Percentiles rank a stretch among this genome's conserved stretches.
phyloP scores from a whole-genome alignment of 1,140 invertebrate species.

The Saccostrea glomerata region DNA sequence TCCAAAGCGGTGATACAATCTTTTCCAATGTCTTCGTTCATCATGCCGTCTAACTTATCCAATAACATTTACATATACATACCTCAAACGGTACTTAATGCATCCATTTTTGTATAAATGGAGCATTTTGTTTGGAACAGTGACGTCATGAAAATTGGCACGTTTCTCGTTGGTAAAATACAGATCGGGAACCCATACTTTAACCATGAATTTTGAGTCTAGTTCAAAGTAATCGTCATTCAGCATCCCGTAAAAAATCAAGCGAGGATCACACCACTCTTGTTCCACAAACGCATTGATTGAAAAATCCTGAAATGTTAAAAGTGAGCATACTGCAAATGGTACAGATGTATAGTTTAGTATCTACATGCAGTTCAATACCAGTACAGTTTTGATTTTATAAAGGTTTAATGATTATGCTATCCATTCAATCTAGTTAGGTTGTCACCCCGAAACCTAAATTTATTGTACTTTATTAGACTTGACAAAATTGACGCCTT shows the following conservation, averaged over 20 bases:
- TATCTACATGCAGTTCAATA: no score
- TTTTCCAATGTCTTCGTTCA: no score
- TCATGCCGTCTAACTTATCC: no score
- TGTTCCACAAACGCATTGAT: slow-evolving; percentile 69
- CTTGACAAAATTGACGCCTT: no score
- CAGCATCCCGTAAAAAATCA: slow-evolving; percentile 61
- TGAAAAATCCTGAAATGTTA: slow-evolving; percentile 67
- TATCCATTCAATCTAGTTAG: no score
- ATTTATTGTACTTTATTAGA: no score
- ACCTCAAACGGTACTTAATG: slow-evolving; percentile 72
- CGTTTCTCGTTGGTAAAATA: slow-evolving; percentile 80
- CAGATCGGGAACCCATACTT: slow-evolving; percentile 79
- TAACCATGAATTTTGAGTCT: slow-evolving; percentile 72
- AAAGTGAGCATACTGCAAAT: background rate
- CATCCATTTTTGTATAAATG: slow-evolving; percentile 80
- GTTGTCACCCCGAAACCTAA: no score
- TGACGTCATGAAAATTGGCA: slow-evolving; percentile 79
- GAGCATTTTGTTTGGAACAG: slow-evolving; percentile 79
- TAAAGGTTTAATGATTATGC: no score
- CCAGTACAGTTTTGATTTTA: no score
- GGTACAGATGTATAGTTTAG: no score
- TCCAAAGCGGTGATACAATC: no score
- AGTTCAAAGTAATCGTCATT: slow-evolving; percentile 66
- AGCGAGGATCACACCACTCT: slow-evolving; percentile 64
- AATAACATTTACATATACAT: background rate